Evolutionary conservation across 2,113 vertebrate genomes (phyloP), one percentile per base, ranked within the genome.

Genomic region (Ammodramus savannarum): DNA sequence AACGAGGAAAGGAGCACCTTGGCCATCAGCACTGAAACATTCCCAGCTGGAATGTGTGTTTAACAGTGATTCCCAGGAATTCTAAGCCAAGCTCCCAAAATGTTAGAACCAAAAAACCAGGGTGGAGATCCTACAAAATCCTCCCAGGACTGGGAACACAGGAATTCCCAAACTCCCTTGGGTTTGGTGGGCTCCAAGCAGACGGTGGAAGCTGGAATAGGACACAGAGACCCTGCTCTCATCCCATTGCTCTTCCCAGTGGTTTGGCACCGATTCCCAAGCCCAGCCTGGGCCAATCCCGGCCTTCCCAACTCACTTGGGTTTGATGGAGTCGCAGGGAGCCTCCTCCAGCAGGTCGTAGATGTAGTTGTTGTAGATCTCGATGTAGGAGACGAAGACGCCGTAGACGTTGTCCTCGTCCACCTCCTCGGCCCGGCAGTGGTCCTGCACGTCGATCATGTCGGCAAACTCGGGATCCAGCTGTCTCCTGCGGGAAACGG

Each of bases 281-380:
- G 4, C 5, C 23, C 13, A 4, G 5, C 2, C 23, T 0, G 25
- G 74, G 46, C 20, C 26, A 48, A n/a, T 5, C 48, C 48, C 15
- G 2, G 31, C 5, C 10, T 44, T 3, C 26, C 13, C 4, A 6
- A 95, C 99, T 98, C 97, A 99, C 99, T 99, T 99, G 74, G 98
- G 98, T 89, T 98, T 99, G 94, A 99, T 98, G 3, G 98, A 98
- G 68, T 99, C 99, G 80, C 97, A 96, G 0, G 98, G 98, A 23
- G 97, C 61, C 58, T 99, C 99, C 84, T 99, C 99, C 62, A 99
- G 95, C 10, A 99, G 99, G 94, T 99, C 99, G 39, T 99, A 99
- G 77, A 99, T 99, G 85, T 99, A 99, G 96, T 99, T 99, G 96
- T 99, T 99, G 96, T 99, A 99, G 95, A 99, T 99, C 97, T 99